Percentiles rank a stretch among this genome's conserved stretches.
Evolutionary conservation across 2,797 vertebrate genomes (phyloP).

Genomic region (Ctenosaura bakeri): DNA sequence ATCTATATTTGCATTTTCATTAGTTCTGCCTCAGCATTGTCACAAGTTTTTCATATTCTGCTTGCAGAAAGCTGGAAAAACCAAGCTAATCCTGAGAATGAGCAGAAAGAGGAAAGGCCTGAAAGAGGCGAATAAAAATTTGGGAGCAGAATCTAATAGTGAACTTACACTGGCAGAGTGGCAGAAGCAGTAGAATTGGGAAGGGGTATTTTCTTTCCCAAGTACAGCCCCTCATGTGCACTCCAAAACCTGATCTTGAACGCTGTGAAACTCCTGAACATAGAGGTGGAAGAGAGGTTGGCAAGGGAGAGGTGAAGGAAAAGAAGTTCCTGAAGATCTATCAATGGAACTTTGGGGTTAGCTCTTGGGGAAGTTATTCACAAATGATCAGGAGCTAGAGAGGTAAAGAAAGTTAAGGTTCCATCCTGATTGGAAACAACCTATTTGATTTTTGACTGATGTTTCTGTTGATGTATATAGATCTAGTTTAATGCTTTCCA

Average conservation of each 20-base stretch:
- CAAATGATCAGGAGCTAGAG: neutral
- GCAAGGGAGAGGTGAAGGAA: too few species aligned
- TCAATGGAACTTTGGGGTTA: too few species aligned
- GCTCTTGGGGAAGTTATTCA: neutral
- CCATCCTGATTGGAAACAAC: neutral
- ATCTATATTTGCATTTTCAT: neutral
- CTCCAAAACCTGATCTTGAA: too few species aligned
- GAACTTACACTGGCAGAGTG: too few species aligned
- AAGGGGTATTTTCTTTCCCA: too few species aligned
- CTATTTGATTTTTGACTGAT: neutral
- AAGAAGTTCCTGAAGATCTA: too few species aligned
- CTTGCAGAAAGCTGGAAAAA: neutral
- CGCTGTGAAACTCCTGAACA: too few species aligned
- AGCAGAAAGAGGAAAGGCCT: neutral
- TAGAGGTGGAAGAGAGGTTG: too few species aligned
- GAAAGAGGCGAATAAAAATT: neutral
- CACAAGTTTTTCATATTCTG: neutral
- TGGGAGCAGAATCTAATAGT: neutral
- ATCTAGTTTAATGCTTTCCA: neutral
- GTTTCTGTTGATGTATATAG: neutral
- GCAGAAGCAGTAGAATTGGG: too few species aligned
- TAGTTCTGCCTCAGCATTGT: neutral
- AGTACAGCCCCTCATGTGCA: too few species aligned
- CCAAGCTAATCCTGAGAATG: neutral
- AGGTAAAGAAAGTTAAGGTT: neutral